Base-by-base conservation (phyloP, 2,888 invertebrate genomes). In the Scaeva pyrastri region DNA sequence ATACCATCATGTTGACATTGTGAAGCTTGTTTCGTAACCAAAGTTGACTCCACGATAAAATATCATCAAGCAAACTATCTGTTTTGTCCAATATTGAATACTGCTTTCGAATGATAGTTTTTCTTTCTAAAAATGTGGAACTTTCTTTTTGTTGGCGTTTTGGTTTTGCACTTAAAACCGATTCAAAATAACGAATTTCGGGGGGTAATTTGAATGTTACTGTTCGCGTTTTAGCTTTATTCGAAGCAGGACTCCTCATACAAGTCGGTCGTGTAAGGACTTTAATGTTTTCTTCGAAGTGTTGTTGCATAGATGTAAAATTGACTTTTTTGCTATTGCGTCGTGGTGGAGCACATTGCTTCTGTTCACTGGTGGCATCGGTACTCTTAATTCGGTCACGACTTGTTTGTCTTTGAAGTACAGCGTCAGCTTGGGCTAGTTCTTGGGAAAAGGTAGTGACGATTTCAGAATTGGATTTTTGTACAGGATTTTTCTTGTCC, bases 41-140 rank as follows among this genome's bases (percentile, higher is more conserved):
- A 31, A 93, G 93, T 10, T 95, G 94, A 89, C 94, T 94, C 96
- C 96, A 96, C 2, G 74, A 89, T 6, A 96, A 92, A 86, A 96
- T 94, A 85, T 93, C 93, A 85, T 93, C 91, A 31, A 95, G 90
- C 12, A 94, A 94, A 55, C 94, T 91, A 85, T 94, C 93, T 0
- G 90, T 90, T 2, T 87, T 85, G 39, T 91, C 90, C 3, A 90
- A 66, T 16, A 89, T 81, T 0, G 88, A 88, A 39, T 88, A 89
- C 0, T 19, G 45, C 2, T 6, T 39, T 21, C 68, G 88, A 60
- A 89, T 75, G 7, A 76, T 16, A 11, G 87, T 71, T 0, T 89
- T 90, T 2, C 91, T 89, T 43, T 90, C 89, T 14, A 77, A 77
- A 50, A 90, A 89, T 0, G 88, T 89, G 10, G 89, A 83, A 4